Conservation (phyloP, 1,140 invertebrate species). For the Diabrotica virgifera region DNA sequence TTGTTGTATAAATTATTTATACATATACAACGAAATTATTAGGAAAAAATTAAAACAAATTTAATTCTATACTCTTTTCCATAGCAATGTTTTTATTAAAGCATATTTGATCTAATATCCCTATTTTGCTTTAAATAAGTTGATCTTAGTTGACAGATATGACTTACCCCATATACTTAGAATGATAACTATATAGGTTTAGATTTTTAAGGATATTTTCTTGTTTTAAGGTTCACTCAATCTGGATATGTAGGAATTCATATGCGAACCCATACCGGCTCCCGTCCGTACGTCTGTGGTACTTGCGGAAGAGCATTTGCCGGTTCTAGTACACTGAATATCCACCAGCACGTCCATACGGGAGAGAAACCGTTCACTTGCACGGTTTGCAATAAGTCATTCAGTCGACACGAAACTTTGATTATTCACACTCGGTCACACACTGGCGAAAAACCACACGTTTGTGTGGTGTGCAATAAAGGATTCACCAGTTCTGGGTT, state of each 20-base stretch:
- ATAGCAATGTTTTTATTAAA: too few species aligned
- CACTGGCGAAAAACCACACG: slow-evolving; percentile 49
- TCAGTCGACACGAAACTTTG: slow-evolving; percentile 47
- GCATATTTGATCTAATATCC: too few species aligned
- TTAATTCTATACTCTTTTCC: too few species aligned
- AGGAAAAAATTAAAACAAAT: too few species aligned
- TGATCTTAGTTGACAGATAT: too few species aligned
- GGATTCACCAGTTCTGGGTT: slow-evolving; percentile 44
- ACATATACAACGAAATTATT: too few species aligned
- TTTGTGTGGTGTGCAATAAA: slow-evolving; percentile 49
- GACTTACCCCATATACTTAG: too few species aligned
- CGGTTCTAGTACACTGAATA: slow-evolving; percentile 49
- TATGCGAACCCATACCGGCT: slow-evolving; percentile 53
- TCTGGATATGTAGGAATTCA: slow-evolving; percentile 52
- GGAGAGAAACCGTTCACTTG: slow-evolving; percentile 62
- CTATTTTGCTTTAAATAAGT: too few species aligned
- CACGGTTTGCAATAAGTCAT: slow-evolving; percentile 59
- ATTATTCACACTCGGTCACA: slow-evolving; percentile 49
- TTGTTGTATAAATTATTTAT: too few species aligned
- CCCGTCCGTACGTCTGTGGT: slow-evolving; percentile 49
- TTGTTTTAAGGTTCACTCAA: slow-evolving; percentile 46
- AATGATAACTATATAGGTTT: neutral
- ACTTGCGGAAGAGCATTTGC: slow-evolving; percentile 51
- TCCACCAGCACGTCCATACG: slow-evolving; percentile 61
- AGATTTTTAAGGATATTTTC: neutral